Base-by-base conservation (phyloP, 2,113 vertebrate genomes). In the Cheilinus undulatus region DNA sequence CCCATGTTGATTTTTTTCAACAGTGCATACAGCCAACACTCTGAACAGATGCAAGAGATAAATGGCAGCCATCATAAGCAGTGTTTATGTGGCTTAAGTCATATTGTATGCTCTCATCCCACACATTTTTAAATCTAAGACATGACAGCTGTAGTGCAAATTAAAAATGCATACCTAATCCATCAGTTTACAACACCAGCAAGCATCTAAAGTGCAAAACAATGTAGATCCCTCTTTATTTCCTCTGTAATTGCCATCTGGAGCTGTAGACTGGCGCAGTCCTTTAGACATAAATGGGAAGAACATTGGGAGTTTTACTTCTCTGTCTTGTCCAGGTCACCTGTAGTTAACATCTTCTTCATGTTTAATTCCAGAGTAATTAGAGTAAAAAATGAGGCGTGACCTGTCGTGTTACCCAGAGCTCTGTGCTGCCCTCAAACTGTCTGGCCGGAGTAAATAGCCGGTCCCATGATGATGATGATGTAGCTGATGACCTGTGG, bases 351-450 rank as follows among this genome's bases (percentile, higher is more conserved):
- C 45, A 34, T 23, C 30, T 23, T 57, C 20, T n/a, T 45, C 32
- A 46, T 68, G 45, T 64, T 78, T 72, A 60, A 69, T 68, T 75
- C 17, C 15, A 50, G n/a, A 42, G 63, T 79, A 76, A 86, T 86
- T 80, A 83, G 40, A 57, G 61, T 22, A 32, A 46, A 66, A 70
- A 60, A 46, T 52, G 34, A 57, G 50, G 23, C 46, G 73, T 64
- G 66, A 76, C 66, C 70, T 58, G 43, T 6, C 7, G 32, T 32
- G 57, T 32, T 60, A 68, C 51, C 58, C 40, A 30, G 27, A 45
- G 48, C 53, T 71, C 53, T 54, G 42, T 15, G 69, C 54, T 48
- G 22, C 30, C 40, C 57, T 58, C 69, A 76, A 34, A 66, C 36
- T 57, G 61, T 62, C 34, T 56, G 54, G 60, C 67, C 52, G 32